Base-by-base conservation (phyloP, 2,888 invertebrate genomes). In the Noctua pronuba region DNA sequence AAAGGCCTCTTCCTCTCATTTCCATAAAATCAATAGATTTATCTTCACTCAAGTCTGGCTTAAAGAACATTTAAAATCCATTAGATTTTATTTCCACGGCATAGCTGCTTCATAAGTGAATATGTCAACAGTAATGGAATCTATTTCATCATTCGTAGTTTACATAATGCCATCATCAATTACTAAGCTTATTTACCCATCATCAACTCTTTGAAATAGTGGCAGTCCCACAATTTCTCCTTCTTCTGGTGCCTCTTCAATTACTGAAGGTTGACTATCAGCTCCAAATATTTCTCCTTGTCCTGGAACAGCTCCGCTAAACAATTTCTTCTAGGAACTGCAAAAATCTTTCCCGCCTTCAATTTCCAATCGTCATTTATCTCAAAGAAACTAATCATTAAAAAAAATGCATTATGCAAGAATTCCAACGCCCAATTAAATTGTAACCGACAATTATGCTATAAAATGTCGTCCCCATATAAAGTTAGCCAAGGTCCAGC, bases 401-500 rank as follows among this genome's bases (percentile, higher is more conserved):
- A 86, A 88, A 88, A 86, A 86, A 84, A 88, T 84, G 86, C 79
- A 85, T 88, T 82, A 86, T 85, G 84, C 84, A 88, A 79, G 85
- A 84, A 88, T 85, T 77, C 88, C 85, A 80, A 82, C 86, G 77
- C 85, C 89, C 89, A 89, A 93, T 94, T 94, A 93, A 93, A 94
- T 92, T 89, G 87, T 86, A 91, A 90, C 91, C 89, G 90, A 92
- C 93, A 93, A 93, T 94, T 92, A 92, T 90, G 75, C 88, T 89
- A 90, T 90, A 88, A 91, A 91, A 92, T 93, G 90, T 88, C 90
- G 86, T 83, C 75, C 80, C 95, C 94, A 90, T 94, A 94, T 93
- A 93, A 82, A 92, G 95, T 35, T 73, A 41, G 70, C 81, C 95
- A 96, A 96, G 96, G 96, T 91, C 88, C 82, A 21, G 0, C 18